A percentile compares a stretch with the other conserved stretches of the same genome.
phyloP scores from a whole-genome alignment of 2,113 vertebrate genomes.

The Pao palembangensis region DNA sequence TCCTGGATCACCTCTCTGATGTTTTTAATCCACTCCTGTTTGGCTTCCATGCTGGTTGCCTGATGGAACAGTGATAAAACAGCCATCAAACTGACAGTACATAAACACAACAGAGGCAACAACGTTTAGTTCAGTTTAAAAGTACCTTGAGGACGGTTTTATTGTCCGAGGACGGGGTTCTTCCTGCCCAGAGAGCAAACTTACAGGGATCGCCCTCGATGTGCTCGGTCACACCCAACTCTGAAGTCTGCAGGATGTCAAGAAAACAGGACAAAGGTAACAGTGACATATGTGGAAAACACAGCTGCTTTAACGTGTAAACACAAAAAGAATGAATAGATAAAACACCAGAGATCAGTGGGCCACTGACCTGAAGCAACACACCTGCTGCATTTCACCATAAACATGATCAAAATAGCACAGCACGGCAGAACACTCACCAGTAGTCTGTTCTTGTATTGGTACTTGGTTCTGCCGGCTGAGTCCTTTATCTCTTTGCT shows the following conservation, averaged over 20 bases:
- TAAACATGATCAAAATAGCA: not conserved
- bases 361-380: not conserved
- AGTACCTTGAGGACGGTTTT: constrained; percentile 94
- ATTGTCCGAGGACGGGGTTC: constrained; percentile 96
- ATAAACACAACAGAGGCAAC: not conserved
- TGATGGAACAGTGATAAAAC: constrained; percentile 41
- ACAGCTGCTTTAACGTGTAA: too few species aligned
- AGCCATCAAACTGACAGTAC: not conserved
- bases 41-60: constrained; percentile 92
- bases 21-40: constrained; percentile 99
- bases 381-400: not conserved
- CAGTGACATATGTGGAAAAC: too few species aligned
- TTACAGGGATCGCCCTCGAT: constrained; percentile 98
- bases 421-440: constrained; percentile 61
- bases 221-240: constrained; percentile 95
- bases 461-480: constrained; percentile 95
- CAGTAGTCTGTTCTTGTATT: constrained; percentile 98
- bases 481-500: constrained; percentile 99
- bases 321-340: not conserved
- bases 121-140: not conserved
- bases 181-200: constrained; percentile 95
- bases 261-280: not conserved
- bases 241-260: constrained; percentile 82
- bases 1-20: constrained; percentile 98
- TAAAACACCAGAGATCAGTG: not conserved